Evolutionary conservation across 2,888 invertebrate species (phyloP), one percentile per base, ranked within the genome.

Genomic region (Phyllotreta striolata): DNA sequence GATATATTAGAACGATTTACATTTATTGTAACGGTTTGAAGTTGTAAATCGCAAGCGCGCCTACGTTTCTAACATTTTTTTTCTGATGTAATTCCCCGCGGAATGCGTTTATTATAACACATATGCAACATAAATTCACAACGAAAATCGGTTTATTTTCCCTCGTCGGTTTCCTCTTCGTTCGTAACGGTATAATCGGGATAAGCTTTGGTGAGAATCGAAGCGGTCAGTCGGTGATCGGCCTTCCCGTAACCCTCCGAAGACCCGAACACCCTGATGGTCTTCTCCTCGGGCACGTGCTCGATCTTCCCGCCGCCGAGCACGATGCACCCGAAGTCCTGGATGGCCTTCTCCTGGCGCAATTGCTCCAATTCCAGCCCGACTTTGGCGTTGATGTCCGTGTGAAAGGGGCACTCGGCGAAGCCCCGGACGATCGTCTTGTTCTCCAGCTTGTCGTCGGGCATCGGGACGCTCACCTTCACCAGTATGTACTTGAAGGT

Each of bases 401-500:
- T 92, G 80, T 96, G 95, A 82, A 88, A 96, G 61, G 87, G 83
- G 67, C 88, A 89, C 72, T 86, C 85, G 10, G 83, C 83, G 77
- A 91, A 91, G 1, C 96, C 96, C 65, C 96, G 85, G 0, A 96
- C 92, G 63, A 96, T 88, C 35, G 86, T 84, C 75, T 91, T 90
- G 47, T 83, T 83, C n/a, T 84, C 82, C 63, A 88, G 86, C 34
- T 80, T 79, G 54, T 83, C 84, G 57, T 84, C 82, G 40, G 76
- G 79, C 67, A 84, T 83, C 40, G 83, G 83, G 12, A 87, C 87
- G 74, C 88, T 87, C 0, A 96, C 88, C 78, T 92, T 90, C 40
- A 97, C 87, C 56, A 97, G 84, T 73, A 98, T 91, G 76, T 98
- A 98, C 82, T 98, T 98, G 79, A 96, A 98, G 55, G 89, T 87